Evolutionary conservation across 2,113 vertebrate genomes (phyloP).

Genomic region (Malurus cyaneus): DNA sequence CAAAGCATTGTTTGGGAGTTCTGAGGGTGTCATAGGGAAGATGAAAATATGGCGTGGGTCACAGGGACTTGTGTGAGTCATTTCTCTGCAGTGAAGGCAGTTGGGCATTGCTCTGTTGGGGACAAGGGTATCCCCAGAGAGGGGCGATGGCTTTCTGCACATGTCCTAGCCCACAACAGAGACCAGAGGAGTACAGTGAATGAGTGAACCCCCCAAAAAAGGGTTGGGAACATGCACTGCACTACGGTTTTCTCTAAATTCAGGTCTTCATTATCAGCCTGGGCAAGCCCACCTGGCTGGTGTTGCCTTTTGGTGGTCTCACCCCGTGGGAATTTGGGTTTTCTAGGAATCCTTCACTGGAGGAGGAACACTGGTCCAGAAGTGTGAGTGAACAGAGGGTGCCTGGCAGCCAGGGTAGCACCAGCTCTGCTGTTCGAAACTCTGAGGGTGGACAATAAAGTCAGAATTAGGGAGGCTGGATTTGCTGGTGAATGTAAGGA

Average conservation of each 20-base stretch:
- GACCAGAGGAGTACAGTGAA: rapidly evolving
- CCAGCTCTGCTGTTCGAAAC: neutral
- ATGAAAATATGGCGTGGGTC: rapidly evolving
- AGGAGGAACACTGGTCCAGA: rapidly evolving
- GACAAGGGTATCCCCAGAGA: no score
- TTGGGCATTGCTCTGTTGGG: no score
- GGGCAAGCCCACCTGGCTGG: rapidly evolving
- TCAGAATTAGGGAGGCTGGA: neutral
- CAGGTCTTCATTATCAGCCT: neutral
- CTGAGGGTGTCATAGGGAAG: rapidly evolving
- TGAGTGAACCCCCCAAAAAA: rapidly evolving
- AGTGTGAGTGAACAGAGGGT: neutral
- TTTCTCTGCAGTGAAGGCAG: rapidly evolving
- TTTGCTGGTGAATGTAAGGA: neutral
- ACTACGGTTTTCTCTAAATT: neutral
- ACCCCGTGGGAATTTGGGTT: rapidly evolving
- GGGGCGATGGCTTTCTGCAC: rapidly evolving
- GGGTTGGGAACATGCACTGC: rapidly evolving
- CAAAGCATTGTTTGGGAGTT: neutral
- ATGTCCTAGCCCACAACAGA: no score
- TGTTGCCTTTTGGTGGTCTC: neutral
- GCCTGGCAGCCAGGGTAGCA: neutral
- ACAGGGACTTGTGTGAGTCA: no score
- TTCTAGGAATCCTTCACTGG: neutral
- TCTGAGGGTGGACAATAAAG: rapidly evolving